Evolutionary conservation across 2,888 invertebrate genomes (phyloP).

Genomic region (Tenthredo mesomela): DNA sequence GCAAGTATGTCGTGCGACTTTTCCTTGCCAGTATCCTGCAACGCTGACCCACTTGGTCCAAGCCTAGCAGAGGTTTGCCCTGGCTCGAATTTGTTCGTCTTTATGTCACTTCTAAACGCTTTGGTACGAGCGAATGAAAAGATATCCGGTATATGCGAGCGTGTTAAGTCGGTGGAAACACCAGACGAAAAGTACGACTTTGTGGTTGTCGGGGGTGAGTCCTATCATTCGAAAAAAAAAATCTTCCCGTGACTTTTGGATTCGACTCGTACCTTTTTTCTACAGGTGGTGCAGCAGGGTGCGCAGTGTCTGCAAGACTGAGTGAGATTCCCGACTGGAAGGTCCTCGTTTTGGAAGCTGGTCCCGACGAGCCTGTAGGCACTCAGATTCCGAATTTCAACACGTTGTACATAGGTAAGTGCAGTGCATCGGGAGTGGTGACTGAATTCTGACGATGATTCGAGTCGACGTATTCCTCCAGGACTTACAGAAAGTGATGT

Average conservation of each 20-base stretch:
- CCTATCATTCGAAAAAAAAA: not conserved
- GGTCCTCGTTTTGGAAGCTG: too few relatives aligned
- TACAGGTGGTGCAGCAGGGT: conserved; percentile 66
- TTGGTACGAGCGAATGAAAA: not conserved
- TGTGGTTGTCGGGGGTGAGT: conserved; percentile 81
- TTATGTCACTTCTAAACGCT: not conserved
- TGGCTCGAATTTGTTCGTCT: not conserved
- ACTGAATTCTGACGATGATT: too few relatives aligned
- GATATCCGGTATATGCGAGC: conserved; percentile 78
- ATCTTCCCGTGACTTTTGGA: too few relatives aligned
- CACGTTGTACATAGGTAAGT: not conserved
- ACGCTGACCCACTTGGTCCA: not conserved
- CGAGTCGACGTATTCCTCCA: too few relatives aligned
- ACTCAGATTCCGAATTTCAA: conserved; percentile 84
- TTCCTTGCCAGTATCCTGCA: not conserved
- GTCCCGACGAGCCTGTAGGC: conserved; percentile 81
- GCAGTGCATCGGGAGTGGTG: too few relatives aligned
- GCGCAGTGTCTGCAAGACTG: too few relatives aligned
- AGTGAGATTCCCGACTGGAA: too few relatives aligned
- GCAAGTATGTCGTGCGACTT: not conserved
- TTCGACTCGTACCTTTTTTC: not conserved
- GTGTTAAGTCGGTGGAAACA: conserved; percentile 76
- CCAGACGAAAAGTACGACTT: conserved; percentile 81
- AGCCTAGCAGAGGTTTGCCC: not conserved
- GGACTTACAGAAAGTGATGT: too few relatives aligned